Evolutionary conservation across 2,888 invertebrate species (phyloP).

Genomic region (Pharmacophagus antenor): DNA sequence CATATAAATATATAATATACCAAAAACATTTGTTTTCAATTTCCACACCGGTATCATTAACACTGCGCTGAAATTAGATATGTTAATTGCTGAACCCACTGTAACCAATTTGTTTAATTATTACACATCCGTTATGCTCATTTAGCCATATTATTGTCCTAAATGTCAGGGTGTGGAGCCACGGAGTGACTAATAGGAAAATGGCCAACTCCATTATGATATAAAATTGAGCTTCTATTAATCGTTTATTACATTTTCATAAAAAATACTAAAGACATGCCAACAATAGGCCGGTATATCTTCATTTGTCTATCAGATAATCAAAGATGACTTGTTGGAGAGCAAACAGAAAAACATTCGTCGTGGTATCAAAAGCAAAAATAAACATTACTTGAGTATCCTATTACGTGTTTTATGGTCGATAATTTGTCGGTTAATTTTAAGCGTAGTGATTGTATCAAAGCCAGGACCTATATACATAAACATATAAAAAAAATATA

Average conservation of each 20-base stretch:
- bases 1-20: no score
- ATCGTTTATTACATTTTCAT: neutral
- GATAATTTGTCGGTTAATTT: no score
- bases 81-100: conserved; percentile 7
- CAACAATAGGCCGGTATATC: no score
- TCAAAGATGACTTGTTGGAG: no score
- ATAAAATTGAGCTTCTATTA: neutral
- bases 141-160: conserved; percentile 1
- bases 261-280: neutral
- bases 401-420: no score
- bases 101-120: conserved; percentile 8
- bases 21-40: neutral
- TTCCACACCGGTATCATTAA: neutral
- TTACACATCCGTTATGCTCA: conserved; percentile 6
- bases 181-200: neutral
- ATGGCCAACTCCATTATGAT: neutral
- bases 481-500: no score
- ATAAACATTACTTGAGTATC: no score
- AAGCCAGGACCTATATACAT: no score
- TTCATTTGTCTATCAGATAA: no score
- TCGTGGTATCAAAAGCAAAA: no score
- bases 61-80: conserved; percentile 6
- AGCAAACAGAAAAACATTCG: no score
- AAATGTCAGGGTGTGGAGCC: neutral
- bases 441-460: no score